Evolutionary conservation across 2,888 invertebrate species (phyloP).

Genomic region (Argyresthia goedartella): DNA sequence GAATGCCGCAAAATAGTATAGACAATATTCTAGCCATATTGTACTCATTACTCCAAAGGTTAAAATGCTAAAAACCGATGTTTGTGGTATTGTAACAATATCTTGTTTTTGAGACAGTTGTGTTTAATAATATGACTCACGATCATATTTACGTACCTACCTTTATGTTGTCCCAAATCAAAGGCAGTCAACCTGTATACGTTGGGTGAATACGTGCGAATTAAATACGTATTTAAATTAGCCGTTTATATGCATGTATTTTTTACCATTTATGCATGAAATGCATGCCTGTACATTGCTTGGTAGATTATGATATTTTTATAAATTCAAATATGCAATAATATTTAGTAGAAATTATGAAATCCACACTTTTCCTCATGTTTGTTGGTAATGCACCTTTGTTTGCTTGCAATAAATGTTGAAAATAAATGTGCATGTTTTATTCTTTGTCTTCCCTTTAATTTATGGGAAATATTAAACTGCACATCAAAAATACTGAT

Average conservation of each 20-base stretch:
- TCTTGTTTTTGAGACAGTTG: no score
- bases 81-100: neutral
- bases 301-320: no score
- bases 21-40: neutral
- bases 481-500: no score
- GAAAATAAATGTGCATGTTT: conserved; percentile 5
- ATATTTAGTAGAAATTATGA: neutral
- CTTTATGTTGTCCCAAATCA: no score
- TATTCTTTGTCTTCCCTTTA: neutral
- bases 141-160: no score
- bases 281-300: no score
- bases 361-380: neutral
- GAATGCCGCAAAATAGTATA: neutral
- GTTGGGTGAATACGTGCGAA: no score
- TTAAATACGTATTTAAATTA: neutral
- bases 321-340: neutral
- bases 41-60: no score
- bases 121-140: no score
- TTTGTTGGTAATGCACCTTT: neutral
- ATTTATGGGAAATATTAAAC: no score
- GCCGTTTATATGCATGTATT: neutral
- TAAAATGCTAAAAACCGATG: neutral
- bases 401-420: conserved; percentile 2
- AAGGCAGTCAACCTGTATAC: no score
- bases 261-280: conserved; percentile 3